Evolutionary conservation across 2,888 invertebrate genomes (phyloP), one percentile per base, ranked within the genome.

Genomic region (Formica aserva): DNA sequence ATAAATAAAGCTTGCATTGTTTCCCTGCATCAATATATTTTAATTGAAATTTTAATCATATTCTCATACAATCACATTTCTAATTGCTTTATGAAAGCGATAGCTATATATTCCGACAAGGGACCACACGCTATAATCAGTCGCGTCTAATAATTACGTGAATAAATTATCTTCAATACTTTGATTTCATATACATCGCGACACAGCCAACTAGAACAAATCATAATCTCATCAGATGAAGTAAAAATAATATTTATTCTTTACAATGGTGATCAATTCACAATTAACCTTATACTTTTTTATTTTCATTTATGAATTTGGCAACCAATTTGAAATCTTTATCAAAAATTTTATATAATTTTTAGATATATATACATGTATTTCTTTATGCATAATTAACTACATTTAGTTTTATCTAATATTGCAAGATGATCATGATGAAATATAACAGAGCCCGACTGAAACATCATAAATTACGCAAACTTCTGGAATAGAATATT

Each of bases 11-110:
- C 18, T 26, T 55, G 8, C 29, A 55, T n/a, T 77, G 3, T 55
- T 67, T 55, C 13, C 15, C 1, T 3, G 18, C 11, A 6, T 9
- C 11, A 8, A 11, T 9, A 26, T 67, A 55, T 29, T 77, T 41
- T 1, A 55, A 67, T 38, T 29, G n/a, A 29, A 66, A 67, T 41
- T 66, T 1, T 15, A 77, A 66, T 77, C n/a, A 0, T 57, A n/a
- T 55, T 22, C 41, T 74, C 60, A 13, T 71, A 22, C 22, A 71
- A 71, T 35, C 52, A 8, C n/a, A 32, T 38, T 38, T 66, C 38
- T 77, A 55, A 66, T 77, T 77, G 8, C n/a, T 38, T 66, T n/a
- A 77, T n/a, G n/a, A 48, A 35, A 48, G 22, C 45, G 38, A 66
- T 77, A 66, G 29, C 52, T 13, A 29, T 9, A 15, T 22, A 5